Evolutionary conservation across 1,140 invertebrate species (phyloP), one percentile per base, ranked within the genome.

Genomic region (Schlechtendalia chinensis): DNA sequence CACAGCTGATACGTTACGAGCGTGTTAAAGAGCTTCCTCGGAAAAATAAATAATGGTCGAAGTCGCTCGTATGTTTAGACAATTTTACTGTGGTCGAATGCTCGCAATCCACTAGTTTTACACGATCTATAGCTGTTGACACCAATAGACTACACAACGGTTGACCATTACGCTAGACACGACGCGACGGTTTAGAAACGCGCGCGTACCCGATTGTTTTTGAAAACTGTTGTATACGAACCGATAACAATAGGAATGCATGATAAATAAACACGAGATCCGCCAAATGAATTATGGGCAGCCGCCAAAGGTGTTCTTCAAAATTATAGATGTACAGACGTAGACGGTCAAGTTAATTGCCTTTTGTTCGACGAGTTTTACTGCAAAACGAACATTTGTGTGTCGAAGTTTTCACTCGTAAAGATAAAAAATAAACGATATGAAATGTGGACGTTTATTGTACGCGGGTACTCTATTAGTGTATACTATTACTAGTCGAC

Each of bases 301-400:
- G n/a, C n/a, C n/a, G n/a, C n/a, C n/a, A n/a, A n/a, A n/a, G n/a
- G n/a, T n/a, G n/a, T n/a, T n/a, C n/a, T n/a, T n/a, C n/a, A n/a
- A n/a, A n/a, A n/a, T n/a, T n/a, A n/a, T n/a, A n/a, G n/a, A n/a
- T n/a, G n/a, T n/a, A n/a, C n/a, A n/a, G n/a, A n/a, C n/a, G n/a
- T n/a, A 12, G 29, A 8, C 29, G 16, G n/a, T 47, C 45, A 67
- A 24, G 39, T 45, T 67, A 67, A 67, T 22, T 67, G n/a, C 29
- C 39, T 45, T 45, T 67, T 67, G 63, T 67, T 47, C 39, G 32
- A 16, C n/a, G n/a, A 67, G 22, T 63, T 29, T 63, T 63, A 63
- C 10, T 10, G 19, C 29, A 32, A 63, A 32, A n/a, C 10, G 17
- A 63, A 11, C 27, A 32, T 63, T 63, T 29, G 2, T 65, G 11